phyloP scores from a whole-genome alignment of 2,113 vertebrate genomes.

The Oncorhynchus mykiss region DNA sequence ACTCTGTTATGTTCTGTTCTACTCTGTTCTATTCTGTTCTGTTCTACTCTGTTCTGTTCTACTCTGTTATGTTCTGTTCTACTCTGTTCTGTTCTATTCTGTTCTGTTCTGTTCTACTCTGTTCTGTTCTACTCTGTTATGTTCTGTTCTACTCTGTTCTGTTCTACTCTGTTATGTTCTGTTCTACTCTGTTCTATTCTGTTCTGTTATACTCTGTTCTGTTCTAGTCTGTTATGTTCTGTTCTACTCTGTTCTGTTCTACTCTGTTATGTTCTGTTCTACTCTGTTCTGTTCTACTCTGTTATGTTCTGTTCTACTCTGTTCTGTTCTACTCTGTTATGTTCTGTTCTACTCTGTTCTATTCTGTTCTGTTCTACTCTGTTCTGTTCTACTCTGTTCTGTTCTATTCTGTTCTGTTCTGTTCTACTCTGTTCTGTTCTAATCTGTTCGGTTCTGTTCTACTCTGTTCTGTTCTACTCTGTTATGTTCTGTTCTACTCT shows the following conservation, averaged over 20 bases:
- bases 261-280: background rate
- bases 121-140: background rate
- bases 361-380: too few species aligned
- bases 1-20: background rate
- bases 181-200: background rate
- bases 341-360: too few species aligned
- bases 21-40: background rate
- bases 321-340: background rate
- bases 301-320: background rate
- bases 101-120: background rate
- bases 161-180: background rate
- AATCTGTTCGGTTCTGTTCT: background rate
- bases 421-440: background rate
- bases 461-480: background rate
- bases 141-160: too few species aligned
- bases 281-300: too few species aligned
- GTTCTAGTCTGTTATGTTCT: background rate
- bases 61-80: background rate
- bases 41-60: background rate
- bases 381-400: background rate
- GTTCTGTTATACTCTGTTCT: background rate
- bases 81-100: background rate
- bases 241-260: background rate
- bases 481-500: background rate
- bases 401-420: background rate